A percentile compares a stretch with the other conserved stretches of the same genome.
phyloP scores from a whole-genome alignment of 2,888 invertebrate species.

The Leucoptera coffeella region DNA sequence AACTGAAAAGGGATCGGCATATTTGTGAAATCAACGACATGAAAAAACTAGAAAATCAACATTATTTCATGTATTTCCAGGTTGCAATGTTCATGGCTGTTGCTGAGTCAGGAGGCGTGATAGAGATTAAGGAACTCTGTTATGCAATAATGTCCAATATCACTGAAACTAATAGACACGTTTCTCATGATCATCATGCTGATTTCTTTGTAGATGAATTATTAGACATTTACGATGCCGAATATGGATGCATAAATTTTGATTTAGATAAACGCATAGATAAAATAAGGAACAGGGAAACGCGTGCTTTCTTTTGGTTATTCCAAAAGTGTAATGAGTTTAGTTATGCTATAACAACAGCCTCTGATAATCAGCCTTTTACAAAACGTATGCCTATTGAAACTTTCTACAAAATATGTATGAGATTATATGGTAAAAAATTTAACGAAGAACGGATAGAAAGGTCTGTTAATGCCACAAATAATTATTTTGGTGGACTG shows the following conservation, averaged over 20 bases:
- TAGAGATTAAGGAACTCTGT: conserved; percentile 18
- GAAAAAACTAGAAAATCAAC: conserved; percentile 18
- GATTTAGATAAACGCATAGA: conserved; percentile 22
- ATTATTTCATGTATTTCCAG: conserved; percentile 24
- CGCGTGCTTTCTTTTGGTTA: conserved; percentile 44
- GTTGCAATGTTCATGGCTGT: conserved; percentile 15
- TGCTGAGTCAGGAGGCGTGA: conserved; percentile 23
- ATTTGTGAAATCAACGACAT: conserved; percentile 25
- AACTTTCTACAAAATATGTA: conserved; percentile 29
- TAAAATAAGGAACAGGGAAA: conserved; percentile 11
- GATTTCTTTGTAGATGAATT: conserved; percentile 1
- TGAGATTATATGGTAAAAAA: conserved; percentile 26
- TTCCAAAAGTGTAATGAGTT: conserved; percentile 76
- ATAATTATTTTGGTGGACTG: conserved; percentile 38
- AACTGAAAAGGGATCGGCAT: conserved; percentile 22
- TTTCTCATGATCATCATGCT: no score
- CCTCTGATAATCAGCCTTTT: conserved; percentile 52
- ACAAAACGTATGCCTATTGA: conserved; percentile 32
- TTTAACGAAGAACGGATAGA: conserved; percentile 24
- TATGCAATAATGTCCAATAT: conserved; percentile 9
- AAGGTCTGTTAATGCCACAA: conserved; percentile 25
- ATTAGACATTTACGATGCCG: conserved; percentile 2
- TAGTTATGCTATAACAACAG: conserved; percentile 62
- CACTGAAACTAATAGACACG: no score
- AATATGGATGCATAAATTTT: conserved; percentile 16